These are phyloP conservation scores for Battus philenor DNA, from an alignment of 1,140 invertebrate species.

Conservation along the genomic window DNA sequence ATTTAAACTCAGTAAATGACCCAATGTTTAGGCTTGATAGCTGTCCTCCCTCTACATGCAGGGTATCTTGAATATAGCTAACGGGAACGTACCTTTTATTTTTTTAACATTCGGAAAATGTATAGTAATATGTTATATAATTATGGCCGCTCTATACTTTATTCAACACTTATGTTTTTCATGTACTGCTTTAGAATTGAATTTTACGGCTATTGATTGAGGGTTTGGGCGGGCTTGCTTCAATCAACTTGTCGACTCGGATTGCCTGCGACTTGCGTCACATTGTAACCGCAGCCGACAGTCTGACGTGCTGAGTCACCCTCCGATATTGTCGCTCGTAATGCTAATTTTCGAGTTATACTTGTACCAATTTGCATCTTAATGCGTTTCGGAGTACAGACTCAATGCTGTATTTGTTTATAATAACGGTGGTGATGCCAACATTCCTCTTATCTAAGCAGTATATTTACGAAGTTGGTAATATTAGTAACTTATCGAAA, in stretches of 20 bases:
- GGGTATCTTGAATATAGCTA: no score
- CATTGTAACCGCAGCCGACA: conserved; percentile 61
- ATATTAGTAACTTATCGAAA: no score
- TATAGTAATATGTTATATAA: no score
- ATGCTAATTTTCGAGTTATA: conserved; percentile 71
- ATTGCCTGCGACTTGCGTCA: conserved; percentile 48
- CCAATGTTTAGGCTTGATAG: no score
- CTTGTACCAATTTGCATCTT: conserved; percentile 71
- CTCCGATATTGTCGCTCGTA: conserved; percentile 66
- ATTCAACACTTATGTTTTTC: background rate
- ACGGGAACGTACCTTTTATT: no score
- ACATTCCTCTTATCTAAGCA: conserved; percentile 19
- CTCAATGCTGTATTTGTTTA: conserved; percentile 44
- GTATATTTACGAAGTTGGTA: no score
- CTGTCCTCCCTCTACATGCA: no score
- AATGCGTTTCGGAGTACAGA: conserved; percentile 54
- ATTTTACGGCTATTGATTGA: conserved; percentile 65
- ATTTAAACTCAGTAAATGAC: no score
- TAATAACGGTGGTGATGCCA: conserved; percentile 23
- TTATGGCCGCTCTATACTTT: no score
- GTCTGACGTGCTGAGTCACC: conserved; percentile 64
- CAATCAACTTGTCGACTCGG: conserved; percentile 52
- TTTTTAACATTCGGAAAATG: no score
- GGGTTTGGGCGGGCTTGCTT: conserved; percentile 59
- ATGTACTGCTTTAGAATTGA: conserved; percentile 50